phyloP scores from a whole-genome alignment of 1,140 invertebrate genomes.

The Heliconius melpomene region DNA sequence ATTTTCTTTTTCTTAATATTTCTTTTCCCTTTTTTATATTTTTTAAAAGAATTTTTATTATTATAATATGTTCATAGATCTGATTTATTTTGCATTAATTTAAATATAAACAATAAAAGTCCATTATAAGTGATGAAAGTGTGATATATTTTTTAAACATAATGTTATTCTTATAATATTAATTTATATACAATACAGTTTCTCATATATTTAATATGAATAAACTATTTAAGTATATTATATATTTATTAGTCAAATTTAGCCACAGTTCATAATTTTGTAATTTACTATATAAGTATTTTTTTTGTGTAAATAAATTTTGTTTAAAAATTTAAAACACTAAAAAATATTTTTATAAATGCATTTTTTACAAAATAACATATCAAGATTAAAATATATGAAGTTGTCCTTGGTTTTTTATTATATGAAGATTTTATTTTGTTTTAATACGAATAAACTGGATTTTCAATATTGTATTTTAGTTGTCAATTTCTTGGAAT shows the following conservation, averaged over 20 bases:
- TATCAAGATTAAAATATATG: no score
- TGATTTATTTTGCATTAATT: background rate
- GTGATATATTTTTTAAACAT: background rate
- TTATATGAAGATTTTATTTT: background rate
- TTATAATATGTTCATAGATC: background rate
- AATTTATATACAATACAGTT: background rate
- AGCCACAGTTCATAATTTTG: no score
- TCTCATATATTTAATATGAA: background rate
- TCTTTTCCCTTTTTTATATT: no score
- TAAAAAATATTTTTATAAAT: no score
- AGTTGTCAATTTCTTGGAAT: background rate
- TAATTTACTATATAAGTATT: no score
- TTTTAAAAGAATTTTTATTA: background rate
- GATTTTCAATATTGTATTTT: background rate
- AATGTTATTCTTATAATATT: no score
- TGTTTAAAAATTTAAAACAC: no score
- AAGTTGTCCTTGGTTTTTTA: no score
- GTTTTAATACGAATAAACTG: background rate
- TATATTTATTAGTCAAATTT: no score
- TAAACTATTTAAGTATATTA: background rate
- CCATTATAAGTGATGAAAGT: conserved; percentile 3
- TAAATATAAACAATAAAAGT: conserved; percentile 1
- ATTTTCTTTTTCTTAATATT: no score
- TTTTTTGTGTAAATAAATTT: no score
- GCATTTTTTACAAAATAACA: no score